These are phyloP conservation scores for Morone saxatilis DNA, from an alignment of 2,113 vertebrate species.

Conservation along the genomic window DNA sequence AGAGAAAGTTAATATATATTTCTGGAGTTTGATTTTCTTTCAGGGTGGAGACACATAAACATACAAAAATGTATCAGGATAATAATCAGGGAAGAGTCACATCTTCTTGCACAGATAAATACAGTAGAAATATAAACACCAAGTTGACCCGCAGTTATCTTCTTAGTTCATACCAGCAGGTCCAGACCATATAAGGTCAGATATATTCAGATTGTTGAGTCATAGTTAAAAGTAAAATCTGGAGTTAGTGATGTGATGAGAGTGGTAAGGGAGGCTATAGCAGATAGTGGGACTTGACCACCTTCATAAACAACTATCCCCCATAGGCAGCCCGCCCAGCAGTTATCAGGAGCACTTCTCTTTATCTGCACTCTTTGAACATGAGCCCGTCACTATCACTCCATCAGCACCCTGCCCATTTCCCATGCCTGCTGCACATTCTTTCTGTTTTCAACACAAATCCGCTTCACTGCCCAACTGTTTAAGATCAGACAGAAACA, in stretches of 20 bases:
- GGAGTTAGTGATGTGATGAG: constrained; percentile 65
- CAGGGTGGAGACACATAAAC: neutral
- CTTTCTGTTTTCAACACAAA: neutral
- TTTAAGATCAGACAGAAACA: no score
- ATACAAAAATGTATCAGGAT: neutral
- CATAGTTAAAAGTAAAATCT: constrained; percentile 30
- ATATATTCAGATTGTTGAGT: constrained; percentile 8
- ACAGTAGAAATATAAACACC: neutral
- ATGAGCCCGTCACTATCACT: constrained; percentile 31
- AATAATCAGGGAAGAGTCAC: constrained; percentile 18
- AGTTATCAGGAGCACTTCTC: constrained; percentile 37
- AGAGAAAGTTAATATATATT: accelerated
- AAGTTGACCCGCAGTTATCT: neutral
- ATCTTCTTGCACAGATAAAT: constrained; percentile 30
- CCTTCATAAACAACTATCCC: constrained; percentile 67
- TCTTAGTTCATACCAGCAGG: constrained; percentile 1
- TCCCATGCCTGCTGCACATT: constrained; percentile 4
- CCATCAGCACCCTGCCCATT: constrained; percentile 62
- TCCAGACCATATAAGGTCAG: constrained; percentile 53
- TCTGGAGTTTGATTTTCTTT: neutral
- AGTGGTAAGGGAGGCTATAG: constrained; percentile 36
- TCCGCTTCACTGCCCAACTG: neutral
- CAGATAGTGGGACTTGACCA: constrained; percentile 47
- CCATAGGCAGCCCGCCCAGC: constrained; percentile 56
- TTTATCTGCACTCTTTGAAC: constrained; percentile 71